Base-by-base conservation (phyloP, 2,888 invertebrate genomes). In the Strigamia crassipes region DNA sequence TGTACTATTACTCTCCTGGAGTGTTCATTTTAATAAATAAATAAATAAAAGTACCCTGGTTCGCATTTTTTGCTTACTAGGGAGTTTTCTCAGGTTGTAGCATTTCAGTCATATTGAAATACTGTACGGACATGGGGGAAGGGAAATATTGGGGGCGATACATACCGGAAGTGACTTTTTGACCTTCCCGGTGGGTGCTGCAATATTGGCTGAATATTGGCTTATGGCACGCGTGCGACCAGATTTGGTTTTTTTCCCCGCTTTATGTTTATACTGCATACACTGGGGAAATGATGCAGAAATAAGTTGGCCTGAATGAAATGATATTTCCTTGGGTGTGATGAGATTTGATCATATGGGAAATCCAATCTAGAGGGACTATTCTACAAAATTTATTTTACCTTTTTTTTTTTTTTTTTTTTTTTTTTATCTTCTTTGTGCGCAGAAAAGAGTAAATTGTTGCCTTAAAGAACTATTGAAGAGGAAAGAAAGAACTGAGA, bases 201-300 rank as follows among this genome's bases (percentile, higher is more conserved):
- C 4, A 56, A 73, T 73, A 73, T 73, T 73, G 73, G 73, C 73
- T 73, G 73, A 27, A 73, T 73, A 73, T 73, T 73, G 73, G 73
- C 31, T 73, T 73, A 73, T 73, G 56, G 73, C 31, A 31, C 31
- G 27, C 31, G 21, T 21, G 61, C 23, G 12, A 27, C 31, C 15
- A 73, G 23, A 73, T 73, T 73, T 73, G 9, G 9, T 73, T 27
- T 66, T 66, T 23, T 66, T 23, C 61, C n/a, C n/a, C 8, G 66
- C 23, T 51, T 51, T n/a, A 51, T 51, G 23, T 66, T 66, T 66
- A 15, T 73, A 5, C 27, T 66, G 31, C 73, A 73, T 73, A 73
- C 27, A 27, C 31, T 12, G 12, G 31, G 31, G 31, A 73, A 73
- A 73, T 73, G 73, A 73, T 73, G 73, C 73, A 31, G 73, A 73